These are phyloP conservation scores for Gibbula magus DNA, from an alignment of 2,888 invertebrate genomes.

Conservation along the genomic window DNA sequence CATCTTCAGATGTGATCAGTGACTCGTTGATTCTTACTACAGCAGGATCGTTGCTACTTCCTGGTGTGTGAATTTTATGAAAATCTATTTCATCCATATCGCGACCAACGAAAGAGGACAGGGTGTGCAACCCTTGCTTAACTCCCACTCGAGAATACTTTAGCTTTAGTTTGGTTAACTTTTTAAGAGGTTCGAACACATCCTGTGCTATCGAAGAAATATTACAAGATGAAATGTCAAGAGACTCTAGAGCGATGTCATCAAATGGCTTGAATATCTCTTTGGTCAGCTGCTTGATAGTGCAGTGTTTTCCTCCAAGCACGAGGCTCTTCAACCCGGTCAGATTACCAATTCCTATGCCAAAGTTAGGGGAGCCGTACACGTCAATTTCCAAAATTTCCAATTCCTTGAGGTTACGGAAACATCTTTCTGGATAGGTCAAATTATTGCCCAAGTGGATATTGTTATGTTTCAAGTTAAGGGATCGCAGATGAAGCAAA, in stretches of 20 bases:
- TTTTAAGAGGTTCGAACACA: neutral
- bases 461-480: neutral
- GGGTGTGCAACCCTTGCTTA: neutral
- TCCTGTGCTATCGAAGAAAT: neutral
- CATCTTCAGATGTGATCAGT: neutral
- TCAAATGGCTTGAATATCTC: neutral
- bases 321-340: neutral
- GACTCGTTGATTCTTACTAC: neutral
- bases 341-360: neutral
- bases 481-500: neutral
- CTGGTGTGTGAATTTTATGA: neutral
- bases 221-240: neutral
- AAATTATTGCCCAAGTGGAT: no score
- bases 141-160: neutral
- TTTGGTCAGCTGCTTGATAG: neutral
- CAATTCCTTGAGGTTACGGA: neutral
- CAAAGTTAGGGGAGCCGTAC: neutral
- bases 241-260: neutral
- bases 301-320: neutral
- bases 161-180: neutral
- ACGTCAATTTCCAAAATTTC: neutral
- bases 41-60: neutral
- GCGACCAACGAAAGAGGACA: neutral
- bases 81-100: neutral
- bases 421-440: neutral